phyloP scores from a whole-genome alignment of 1,140 invertebrate species.

The Leptinotarsa texana region DNA sequence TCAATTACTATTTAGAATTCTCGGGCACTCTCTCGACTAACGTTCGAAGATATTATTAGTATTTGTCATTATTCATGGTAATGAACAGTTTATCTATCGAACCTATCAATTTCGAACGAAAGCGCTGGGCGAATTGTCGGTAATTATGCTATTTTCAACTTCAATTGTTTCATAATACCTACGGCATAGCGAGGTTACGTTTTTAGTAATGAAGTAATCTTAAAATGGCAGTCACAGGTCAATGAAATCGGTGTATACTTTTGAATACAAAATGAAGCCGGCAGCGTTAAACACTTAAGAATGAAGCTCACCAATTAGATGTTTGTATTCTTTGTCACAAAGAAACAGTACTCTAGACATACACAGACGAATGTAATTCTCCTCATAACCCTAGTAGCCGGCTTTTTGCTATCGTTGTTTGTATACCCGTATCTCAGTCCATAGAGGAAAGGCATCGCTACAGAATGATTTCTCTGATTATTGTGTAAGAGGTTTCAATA shows the following conservation, averaged over 20 bases:
- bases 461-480: no score
- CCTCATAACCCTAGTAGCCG: no score
- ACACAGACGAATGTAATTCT: no score
- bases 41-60: neutral
- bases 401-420: no score
- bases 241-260: neutral
- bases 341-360: no score
- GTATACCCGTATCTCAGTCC: no score
- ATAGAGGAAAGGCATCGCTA: no score
- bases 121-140: neutral
- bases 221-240: neutral
- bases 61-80: neutral
- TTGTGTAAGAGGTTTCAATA: no score
- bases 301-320: no score
- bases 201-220: neutral
- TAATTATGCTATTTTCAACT: neutral
- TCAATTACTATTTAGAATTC: conserved; percentile 3
- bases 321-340: no score
- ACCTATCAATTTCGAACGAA: conserved; percentile 1
- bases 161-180: conserved; percentile 8
- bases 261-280: no score
- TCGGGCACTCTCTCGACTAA: neutral
- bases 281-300: no score
- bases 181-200: neutral
- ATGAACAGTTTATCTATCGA: conserved; percentile 6